Conservation (phyloP, 2,888 invertebrate genomes). For the Morpho achilles region DNA sequence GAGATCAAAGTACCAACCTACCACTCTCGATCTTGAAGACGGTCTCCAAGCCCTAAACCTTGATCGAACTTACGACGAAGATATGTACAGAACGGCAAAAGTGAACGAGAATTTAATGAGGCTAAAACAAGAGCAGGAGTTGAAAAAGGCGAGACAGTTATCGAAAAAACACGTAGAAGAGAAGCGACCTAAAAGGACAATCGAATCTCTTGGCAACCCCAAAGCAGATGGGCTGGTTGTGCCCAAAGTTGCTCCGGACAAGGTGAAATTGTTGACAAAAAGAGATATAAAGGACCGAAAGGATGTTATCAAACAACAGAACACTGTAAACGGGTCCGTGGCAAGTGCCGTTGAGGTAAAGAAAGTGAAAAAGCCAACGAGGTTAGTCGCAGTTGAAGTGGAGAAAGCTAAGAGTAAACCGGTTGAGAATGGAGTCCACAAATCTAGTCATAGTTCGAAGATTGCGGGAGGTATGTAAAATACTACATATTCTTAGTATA, state of each 20-base stretch:
- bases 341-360: constrained; percentile 49
- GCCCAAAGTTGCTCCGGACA: constrained; percentile 60
- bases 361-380: constrained; percentile 55
- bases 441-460: constrained; percentile 44
- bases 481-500: neutral
- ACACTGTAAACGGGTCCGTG: constrained; percentile 46
- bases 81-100: constrained; percentile 68
- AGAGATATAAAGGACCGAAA: constrained; percentile 65
- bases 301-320: constrained; percentile 63
- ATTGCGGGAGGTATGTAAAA: constrained; percentile 43
- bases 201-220: constrained; percentile 62
- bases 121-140: constrained; percentile 63
- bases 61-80: constrained; percentile 65
- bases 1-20: constrained; percentile 68
- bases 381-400: constrained; percentile 46
- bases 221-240: constrained; percentile 57
- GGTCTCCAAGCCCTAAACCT: constrained; percentile 74
- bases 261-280: constrained; percentile 60
- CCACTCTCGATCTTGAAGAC: constrained; percentile 77
- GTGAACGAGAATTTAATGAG: constrained; percentile 72
- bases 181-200: constrained; percentile 46
- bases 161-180: constrained; percentile 55
- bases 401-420: constrained; percentile 51
- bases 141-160: constrained; percentile 52
- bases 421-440: constrained; percentile 56